Percentiles rank a stretch among this genome's conserved stretches.
Evolutionary conservation across 2,888 invertebrate genomes (phyloP).

Genomic region (Andrena flavipes): DNA sequence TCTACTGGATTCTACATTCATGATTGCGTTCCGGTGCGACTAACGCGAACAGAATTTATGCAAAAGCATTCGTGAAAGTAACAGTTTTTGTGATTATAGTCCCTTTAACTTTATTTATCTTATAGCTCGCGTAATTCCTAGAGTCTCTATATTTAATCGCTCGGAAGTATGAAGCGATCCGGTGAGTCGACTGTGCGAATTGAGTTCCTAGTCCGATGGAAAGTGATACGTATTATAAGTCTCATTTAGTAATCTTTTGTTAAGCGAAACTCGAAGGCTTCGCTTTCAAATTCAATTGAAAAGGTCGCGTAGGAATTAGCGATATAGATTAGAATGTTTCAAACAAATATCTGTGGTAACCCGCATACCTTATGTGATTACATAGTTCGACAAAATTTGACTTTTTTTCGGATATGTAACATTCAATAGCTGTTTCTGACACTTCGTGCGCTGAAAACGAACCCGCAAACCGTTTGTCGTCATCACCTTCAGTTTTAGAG

Average conservation of each 20-base stretch:
- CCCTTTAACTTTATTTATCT: slow-evolving; percentile 58
- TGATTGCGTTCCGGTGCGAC: slow-evolving; percentile 22
- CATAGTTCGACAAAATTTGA: no score
- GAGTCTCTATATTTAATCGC: slow-evolving; percentile 36
- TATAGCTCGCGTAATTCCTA: slow-evolving; percentile 57
- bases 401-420: no score
- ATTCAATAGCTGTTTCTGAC: no score
- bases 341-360: slow-evolving; percentile 72
- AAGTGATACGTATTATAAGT: slow-evolving; percentile 81
- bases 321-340: slow-evolving; percentile 60
- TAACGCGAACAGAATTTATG: slow-evolving; percentile 5
- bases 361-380: slow-evolving; percentile 78
- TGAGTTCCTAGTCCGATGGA: slow-evolving; percentile 81
- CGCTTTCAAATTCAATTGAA: slow-evolving; percentile 74
- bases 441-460: no score
- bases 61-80: slow-evolving; percentile 32
- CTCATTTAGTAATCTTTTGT: slow-evolving; percentile 63
- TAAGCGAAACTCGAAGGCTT: slow-evolving; percentile 74
- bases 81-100: slow-evolving; percentile 52
- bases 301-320: slow-evolving; percentile 73
- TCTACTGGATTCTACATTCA: slow-evolving; percentile 52
- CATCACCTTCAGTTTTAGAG: no score
- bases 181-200: slow-evolving; percentile 70
- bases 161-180: slow-evolving; percentile 39
- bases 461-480: no score